Conservation (phyloP, 2,113 vertebrate genomes). For the Engystomops pustulosus region DNA sequence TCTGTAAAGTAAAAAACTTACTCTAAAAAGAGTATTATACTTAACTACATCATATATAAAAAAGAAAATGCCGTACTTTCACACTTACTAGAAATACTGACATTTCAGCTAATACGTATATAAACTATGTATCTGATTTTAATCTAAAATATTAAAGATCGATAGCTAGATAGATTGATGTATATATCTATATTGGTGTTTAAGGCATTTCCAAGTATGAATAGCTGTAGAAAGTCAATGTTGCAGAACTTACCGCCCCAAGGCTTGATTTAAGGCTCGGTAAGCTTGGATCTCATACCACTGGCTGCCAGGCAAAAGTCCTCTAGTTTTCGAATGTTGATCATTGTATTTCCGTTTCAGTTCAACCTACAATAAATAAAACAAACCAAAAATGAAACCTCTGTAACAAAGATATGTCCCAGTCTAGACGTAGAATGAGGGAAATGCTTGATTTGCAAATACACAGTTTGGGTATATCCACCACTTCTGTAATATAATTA, state of each 20-base stretch:
- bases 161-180: too few species aligned
- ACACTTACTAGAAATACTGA: too few species aligned
- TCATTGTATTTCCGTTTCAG: conserved; percentile 97
- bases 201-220: neutral
- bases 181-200: neutral
- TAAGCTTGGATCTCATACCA: conserved; percentile 99
- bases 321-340: conserved; percentile 85
- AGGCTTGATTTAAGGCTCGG: conserved; percentile 94
- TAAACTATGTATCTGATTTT: too few species aligned
- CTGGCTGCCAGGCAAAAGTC: conserved; percentile 87
- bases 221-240: neutral
- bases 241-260: conserved; percentile 83
- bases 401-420: neutral
- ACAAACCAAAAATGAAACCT: conserved; percentile 12
- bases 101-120: too few species aligned
- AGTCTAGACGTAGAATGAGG: too few species aligned
- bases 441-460: neutral
- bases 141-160: too few species aligned
- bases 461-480: neutral
- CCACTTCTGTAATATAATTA: conserved; percentile 3
- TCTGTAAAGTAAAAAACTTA: too few species aligned
- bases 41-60: too few species aligned
- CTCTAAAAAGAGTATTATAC: too few species aligned
- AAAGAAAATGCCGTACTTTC: too few species aligned
- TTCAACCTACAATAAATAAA: conserved; percentile 81